Percentiles rank a stretch among this genome's conserved stretches.
Evolutionary conservation across 2,113 vertebrate genomes (phyloP).

Genomic region (Chauna torquata): DNA sequence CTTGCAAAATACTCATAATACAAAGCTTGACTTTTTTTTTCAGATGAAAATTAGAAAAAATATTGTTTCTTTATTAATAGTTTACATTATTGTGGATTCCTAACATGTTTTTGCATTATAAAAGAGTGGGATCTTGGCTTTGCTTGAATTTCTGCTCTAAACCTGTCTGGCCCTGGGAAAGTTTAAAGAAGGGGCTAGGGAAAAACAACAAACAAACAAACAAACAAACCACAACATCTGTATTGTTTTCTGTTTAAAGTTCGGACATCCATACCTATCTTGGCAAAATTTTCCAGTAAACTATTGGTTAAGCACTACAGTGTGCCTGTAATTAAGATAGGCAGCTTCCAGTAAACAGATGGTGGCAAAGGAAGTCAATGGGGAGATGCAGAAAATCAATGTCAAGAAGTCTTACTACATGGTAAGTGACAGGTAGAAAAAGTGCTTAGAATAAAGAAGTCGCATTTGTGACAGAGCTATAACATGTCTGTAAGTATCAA

Average conservation of each 20-base stretch:
- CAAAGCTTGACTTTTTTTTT: neutral
- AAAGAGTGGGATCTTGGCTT: neutral
- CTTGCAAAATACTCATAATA: neutral
- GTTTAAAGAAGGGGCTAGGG: neutral
- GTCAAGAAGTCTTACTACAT: neutral
- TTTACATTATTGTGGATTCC: neutral
- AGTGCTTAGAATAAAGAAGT: neutral
- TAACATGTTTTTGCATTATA: neutral
- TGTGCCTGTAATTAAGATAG: neutral
- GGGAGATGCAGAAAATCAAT: neutral
- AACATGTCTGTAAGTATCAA: neutral
- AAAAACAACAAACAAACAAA: neutral
- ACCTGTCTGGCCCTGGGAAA: neutral
- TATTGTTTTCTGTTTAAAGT: neutral
- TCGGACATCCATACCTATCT: neutral
- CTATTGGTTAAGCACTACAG: neutral
- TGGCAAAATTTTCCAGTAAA: neutral
- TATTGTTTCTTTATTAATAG: neutral
- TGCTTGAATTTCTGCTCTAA: neutral
- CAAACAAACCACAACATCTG: rapidly evolving
- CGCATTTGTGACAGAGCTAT: neutral
- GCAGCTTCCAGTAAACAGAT: neutral
- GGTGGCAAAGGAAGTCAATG: neutral
- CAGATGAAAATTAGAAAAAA: neutral
- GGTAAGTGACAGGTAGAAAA: neutral